These are phyloP conservation scores for Danio jaintianensis DNA, from an alignment of 2,797 vertebrate genomes.

Conservation along the genomic window DNA sequence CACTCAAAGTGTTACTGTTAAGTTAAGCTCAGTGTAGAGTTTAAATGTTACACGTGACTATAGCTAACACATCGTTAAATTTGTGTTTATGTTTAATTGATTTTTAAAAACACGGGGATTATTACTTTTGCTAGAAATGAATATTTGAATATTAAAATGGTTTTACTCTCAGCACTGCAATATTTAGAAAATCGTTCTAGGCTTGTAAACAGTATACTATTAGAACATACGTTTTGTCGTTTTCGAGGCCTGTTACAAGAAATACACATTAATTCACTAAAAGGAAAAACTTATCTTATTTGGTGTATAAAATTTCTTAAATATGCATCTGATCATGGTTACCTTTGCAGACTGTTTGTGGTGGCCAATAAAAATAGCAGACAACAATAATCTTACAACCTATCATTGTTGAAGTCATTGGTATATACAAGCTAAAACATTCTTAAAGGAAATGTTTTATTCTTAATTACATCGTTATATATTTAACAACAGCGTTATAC, in stretches of 20 bases:
- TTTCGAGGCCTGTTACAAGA: not conserved
- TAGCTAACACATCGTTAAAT: not conserved
- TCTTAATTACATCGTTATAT: not conserved
- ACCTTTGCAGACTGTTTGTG: not conserved
- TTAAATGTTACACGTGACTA: not conserved
- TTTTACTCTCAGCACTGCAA: not conserved
- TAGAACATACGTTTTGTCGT: not conserved
- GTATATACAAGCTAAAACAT: not conserved
- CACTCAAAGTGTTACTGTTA: too few relatives aligned
- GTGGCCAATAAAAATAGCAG: not conserved
- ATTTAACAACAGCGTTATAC: not conserved
- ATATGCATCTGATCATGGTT: not conserved
- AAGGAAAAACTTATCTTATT: not conserved
- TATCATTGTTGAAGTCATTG: not conserved
- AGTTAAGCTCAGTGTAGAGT: not conserved
- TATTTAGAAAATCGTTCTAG: not conserved
- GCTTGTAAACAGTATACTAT: not conserved
- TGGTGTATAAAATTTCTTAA: not conserved
- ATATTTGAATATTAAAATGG: not conserved
- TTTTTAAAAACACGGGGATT: not conserved
- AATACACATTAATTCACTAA: not conserved
- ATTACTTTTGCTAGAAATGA: not conserved
- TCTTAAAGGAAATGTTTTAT: not conserved
- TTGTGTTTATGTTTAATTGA: not conserved
- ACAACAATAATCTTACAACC: not conserved